These are phyloP conservation scores for Drosophila trapezifrons DNA, from an alignment of 1,140 invertebrate genomes.

Conservation along the genomic window DNA sequence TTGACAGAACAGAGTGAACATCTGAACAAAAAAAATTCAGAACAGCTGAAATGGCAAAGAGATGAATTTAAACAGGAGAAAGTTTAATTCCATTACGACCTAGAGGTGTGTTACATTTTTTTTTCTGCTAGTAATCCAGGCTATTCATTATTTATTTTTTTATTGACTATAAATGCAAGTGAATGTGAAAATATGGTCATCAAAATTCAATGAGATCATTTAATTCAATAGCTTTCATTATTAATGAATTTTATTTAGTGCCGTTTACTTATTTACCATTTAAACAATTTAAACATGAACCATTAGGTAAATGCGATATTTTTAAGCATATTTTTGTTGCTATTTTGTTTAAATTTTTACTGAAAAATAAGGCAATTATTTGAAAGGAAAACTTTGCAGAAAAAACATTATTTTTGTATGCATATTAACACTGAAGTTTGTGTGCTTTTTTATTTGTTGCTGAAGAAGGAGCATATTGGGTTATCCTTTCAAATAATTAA, in stretches of 20 bases:
- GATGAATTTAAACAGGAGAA: neutral
- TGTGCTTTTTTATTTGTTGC: neutral
- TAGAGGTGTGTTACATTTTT: neutral
- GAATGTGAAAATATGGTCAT: constrained; percentile 5
- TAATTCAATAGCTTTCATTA: constrained; percentile 15
- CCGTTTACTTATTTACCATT: neutral
- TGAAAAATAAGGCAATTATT: neutral
- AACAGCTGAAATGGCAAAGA: neutral
- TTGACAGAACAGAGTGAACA: neutral
- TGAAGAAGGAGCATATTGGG: neutral
- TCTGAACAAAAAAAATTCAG: neutral
- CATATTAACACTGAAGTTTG: neutral
- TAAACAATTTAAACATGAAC: too few species aligned
- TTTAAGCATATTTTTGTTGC: neutral
- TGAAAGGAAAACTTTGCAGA: neutral
- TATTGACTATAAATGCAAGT: neutral
- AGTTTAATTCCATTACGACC: neutral
- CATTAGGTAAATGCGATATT: constrained; percentile 9
- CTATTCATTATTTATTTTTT: neutral
- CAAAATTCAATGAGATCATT: constrained; percentile 29
- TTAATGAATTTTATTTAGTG: constrained; percentile 5
- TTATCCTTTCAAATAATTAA: neutral
- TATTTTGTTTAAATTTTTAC: neutral
- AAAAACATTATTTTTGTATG: neutral
- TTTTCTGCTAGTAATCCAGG: neutral